Evolutionary conservation across 2,113 vertebrate species (phyloP), one percentile per base, ranked within the genome.

Genomic region (Tursiops truncatus): DNA sequence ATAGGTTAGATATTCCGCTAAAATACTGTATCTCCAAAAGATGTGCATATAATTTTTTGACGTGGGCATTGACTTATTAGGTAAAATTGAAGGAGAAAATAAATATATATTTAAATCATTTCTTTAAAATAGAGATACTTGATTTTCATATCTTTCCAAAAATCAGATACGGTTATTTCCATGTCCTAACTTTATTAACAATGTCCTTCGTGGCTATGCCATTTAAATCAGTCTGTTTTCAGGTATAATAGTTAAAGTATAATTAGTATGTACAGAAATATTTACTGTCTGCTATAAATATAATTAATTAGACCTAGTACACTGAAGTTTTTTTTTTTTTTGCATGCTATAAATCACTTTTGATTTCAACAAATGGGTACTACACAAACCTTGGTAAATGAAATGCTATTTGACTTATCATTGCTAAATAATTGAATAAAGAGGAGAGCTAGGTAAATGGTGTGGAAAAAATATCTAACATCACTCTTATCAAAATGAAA

Each of bases 351-450:
- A 96, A 97, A 92, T 97, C 5, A 96, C 67, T 97, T 98, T 89
- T 97, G 63, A 97, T 88, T 97, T 97, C 91, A 98, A 44, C 60
- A 98, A 97, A 93, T 56, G 8, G 15, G 14, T 87, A 18, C 18
- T 18, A 15, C 28, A 91, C 18, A 98, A 94, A 95, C 31, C 44
- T 58, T 92, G 73, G 62, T 89, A 97, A 98, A 97, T n/a, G 88
- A 96, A 98, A 95, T 88, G 65, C 7, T 95, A 33, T 95, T 98
- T 98, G 91, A 96, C 77, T 98, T 98, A 95, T 96, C 0, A 0
- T 71, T 97, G 38, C 20, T 97, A 97, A 98, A 96, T 98, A 97
- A 98, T 86, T 97, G 86, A 98, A 97, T 94, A 98, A 98, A 96
- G 92, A 95, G 36, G 96, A 97, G 36, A 86, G 17, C 67, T 93